Conservation (phyloP, 1,140 invertebrate species). For the Luehdorfia chinensis region DNA sequence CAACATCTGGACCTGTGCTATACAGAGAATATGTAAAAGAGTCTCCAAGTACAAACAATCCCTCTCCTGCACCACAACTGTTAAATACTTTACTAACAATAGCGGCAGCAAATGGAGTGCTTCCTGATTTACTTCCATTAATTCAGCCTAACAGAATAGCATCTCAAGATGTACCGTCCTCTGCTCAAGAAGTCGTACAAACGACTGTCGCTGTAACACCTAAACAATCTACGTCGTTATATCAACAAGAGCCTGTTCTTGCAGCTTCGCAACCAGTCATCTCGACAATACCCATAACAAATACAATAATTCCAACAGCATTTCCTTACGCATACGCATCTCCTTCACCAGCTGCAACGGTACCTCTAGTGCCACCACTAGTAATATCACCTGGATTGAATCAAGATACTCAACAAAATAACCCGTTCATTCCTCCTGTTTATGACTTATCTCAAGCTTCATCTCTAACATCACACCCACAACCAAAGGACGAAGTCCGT, state of each 20-base stretch:
- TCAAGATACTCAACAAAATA: constrained; percentile 4
- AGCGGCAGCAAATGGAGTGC: constrained; percentile 25
- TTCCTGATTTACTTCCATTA: constrained; percentile 21
- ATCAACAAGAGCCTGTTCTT: not conserved
- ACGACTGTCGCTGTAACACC: not conserved
- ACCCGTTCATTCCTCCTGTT: constrained; percentile 4
- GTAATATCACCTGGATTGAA: constrained; percentile 13
- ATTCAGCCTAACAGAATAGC: constrained; percentile 15
- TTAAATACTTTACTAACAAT: constrained; percentile 28
- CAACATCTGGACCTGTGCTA: not conserved
- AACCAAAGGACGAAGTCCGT: constrained; percentile 8
- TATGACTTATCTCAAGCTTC: not conserved
- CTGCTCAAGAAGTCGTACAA: not conserved
- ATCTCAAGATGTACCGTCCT: not conserved
- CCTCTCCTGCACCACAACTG: constrained; percentile 18
- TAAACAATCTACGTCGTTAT: not conserved
- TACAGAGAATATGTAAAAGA: constrained; percentile 6
- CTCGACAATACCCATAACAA: not conserved
- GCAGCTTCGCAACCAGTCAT: not conserved
- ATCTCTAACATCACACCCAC: not conserved
- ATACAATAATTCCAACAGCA: not conserved
- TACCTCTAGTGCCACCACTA: constrained; percentile 1
- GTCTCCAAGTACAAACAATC: constrained; percentile 7
- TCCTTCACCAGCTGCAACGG: not conserved
- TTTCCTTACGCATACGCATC: not conserved